These are phyloP conservation scores for Bothrops alternatus DNA, from an alignment of 2,797 vertebrate genomes.

Conservation along the genomic window DNA sequence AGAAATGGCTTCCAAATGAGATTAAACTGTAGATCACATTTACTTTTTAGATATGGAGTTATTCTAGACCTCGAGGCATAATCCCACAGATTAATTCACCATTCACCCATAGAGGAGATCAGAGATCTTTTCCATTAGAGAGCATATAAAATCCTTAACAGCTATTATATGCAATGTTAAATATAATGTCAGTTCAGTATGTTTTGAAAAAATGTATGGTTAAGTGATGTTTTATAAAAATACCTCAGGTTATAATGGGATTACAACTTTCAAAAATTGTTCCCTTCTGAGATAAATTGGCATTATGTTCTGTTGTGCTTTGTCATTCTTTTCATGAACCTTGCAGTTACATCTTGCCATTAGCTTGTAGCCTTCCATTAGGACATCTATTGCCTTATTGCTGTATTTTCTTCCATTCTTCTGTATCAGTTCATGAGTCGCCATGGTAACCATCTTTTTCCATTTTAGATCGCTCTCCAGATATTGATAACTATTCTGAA, in stretches of 20 bases:
- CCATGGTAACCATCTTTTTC: conserved; percentile 21
- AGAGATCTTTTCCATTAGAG: background rate
- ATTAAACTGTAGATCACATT: background rate
- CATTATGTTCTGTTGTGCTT: background rate
- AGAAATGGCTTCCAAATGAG: background rate
- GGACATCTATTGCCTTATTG: background rate
- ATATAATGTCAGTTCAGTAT: background rate
- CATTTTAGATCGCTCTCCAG: conserved; percentile 91
- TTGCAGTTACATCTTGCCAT: background rate
- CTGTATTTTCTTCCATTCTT: background rate
- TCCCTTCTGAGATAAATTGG: background rate
- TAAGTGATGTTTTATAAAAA: background rate
- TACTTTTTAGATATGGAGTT: background rate
- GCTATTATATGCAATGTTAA: background rate
- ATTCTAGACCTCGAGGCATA: background rate
- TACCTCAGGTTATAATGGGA: background rate
- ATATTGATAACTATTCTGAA: conserved; percentile 97
- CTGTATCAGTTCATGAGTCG: background rate
- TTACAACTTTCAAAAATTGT: background rate
- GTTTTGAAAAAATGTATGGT: background rate
- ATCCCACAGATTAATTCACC: background rate
- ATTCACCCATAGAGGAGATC: background rate
- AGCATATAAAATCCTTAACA: background rate
- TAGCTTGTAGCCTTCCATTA: background rate
- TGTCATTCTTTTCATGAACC: background rate